phyloP scores from a whole-genome alignment of 2,113 vertebrate genomes.

The Gnathonemus longibarbis region DNA sequence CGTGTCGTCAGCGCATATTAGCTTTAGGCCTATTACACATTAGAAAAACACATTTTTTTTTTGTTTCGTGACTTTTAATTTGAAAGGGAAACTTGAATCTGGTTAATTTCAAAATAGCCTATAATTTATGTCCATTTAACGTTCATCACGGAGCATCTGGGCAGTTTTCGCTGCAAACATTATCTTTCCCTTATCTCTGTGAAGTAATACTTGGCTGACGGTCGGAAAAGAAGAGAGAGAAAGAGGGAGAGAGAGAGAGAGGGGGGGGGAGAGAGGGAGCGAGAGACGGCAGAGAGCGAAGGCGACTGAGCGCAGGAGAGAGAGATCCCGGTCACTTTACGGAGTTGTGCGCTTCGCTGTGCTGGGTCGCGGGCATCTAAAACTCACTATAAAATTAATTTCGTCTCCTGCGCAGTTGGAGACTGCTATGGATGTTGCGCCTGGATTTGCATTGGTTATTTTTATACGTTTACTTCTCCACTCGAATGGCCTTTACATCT shows the following conservation, averaged over 20 bases:
- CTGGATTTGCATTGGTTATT: constrained; percentile 19
- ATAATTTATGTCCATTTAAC: neutral
- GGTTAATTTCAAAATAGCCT: neutral
- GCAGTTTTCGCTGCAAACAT: neutral
- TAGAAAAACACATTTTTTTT: neutral
- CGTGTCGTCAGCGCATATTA: neutral
- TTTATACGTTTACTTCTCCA: constrained; percentile 7
- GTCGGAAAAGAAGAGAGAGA: constrained; percentile 6
- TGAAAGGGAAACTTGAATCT: neutral
- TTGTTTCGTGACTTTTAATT: neutral
- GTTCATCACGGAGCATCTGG: neutral
- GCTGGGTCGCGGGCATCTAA: neutral
- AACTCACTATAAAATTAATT: neutral
- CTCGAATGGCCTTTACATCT: constrained; percentile 24
- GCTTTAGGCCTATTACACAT: neutral
- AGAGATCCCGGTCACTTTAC: neutral
- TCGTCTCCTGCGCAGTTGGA: neutral
- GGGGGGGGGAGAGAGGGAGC: neutral
- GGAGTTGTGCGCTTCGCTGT: neutral
- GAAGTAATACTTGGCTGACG: constrained; percentile 5
- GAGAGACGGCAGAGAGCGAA: neutral
- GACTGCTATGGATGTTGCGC: constrained; percentile 25
- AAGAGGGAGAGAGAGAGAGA: neutral
- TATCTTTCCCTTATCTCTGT: constrained; percentile 1
- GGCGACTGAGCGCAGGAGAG: neutral